A percentile compares a stretch with the other conserved stretches of the same genome.
These are phyloP conservation scores for Linhomoeus sp. DNA, from an alignment of 2,888 invertebrate genomes.

Conservation along the genomic window DNA sequence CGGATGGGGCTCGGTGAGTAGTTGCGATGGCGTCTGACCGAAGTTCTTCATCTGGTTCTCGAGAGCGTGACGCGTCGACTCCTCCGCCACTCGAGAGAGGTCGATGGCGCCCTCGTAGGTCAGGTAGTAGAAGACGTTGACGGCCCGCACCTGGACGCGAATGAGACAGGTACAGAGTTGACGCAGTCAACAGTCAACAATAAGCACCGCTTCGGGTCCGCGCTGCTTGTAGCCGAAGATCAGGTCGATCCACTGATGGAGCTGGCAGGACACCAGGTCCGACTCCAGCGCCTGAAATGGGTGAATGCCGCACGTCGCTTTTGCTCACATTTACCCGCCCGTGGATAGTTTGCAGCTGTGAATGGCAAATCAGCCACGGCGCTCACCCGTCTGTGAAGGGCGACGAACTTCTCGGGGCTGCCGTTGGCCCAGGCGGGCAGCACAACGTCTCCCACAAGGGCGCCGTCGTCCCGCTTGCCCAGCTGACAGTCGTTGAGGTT, in stretches of 20 bases:
- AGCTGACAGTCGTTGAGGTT: conserved; percentile 65
- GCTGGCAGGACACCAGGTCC: conserved; percentile 95
- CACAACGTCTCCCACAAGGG: conserved; percentile 62
- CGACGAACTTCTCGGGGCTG: conserved; percentile 82
- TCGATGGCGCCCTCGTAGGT: conserved; percentile 96
- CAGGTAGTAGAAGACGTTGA: conserved; percentile 96
- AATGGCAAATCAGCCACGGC: neutral
- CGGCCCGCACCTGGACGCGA: conserved; percentile 49
- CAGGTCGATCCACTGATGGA: conserved; percentile 98
- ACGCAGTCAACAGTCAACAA: neutral
- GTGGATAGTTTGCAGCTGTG: neutral
- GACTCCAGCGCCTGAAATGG: conserved; percentile 79
- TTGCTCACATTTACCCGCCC: neutral
- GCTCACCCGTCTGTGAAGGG: conserved; percentile 73
- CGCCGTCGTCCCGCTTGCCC: conserved; percentile 67
- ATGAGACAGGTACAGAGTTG: neutral
- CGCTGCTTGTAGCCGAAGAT: conserved; percentile 98
- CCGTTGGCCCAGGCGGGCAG: conserved; percentile 72
- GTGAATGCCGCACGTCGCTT: conserved; percentile 4
- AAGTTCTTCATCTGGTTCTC: conserved; percentile 94
- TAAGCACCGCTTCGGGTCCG: conserved; percentile 39
- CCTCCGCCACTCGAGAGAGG: conserved; percentile 30
- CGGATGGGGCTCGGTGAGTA: conserved; percentile 93
- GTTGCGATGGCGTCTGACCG: conserved; percentile 92
- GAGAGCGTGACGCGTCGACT: conserved; percentile 38